Conservation (phyloP, 2,888 invertebrate genomes). For the Macaria liturata region DNA sequence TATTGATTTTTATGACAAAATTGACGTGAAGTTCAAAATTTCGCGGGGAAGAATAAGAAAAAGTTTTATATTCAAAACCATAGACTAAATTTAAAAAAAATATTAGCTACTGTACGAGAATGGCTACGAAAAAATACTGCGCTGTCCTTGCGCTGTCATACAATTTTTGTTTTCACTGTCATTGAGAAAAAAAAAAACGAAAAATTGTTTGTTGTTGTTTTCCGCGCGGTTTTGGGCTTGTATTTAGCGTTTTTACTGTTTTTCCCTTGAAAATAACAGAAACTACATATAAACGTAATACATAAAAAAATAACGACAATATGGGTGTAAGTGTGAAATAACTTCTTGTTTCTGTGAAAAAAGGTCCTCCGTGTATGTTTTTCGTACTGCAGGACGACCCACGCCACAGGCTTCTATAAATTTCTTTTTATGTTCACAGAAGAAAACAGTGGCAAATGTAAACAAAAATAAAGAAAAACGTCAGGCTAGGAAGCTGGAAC, state of each 20-base stretch:
- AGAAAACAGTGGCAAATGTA: slow-evolving; percentile 66
- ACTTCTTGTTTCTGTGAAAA: not conserved
- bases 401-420: not conserved
- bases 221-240: slow-evolving; percentile 9
- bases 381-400: slow-evolving; percentile 3
- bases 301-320: not conserved
- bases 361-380: not conserved
- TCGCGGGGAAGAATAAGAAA: not conserved
- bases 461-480: slow-evolving; percentile 85
- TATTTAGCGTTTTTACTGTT: too few species aligned
- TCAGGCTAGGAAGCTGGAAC: slow-evolving; percentile 84
- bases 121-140: not conserved
- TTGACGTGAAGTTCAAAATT: not conserved
- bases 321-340: slow-evolving; percentile 53
- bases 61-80: too few species aligned
- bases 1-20: slow-evolving; percentile 7
- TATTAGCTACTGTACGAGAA: too few species aligned
- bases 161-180: not conserved
- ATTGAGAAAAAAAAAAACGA: not conserved
- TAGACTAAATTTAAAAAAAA: too few species aligned
- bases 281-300: too few species aligned
- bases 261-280: too few species aligned
- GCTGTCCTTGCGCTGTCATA: not conserved
- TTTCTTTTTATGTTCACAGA: slow-evolving; percentile 56
- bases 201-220: slow-evolving; percentile 8